phyloP scores from a whole-genome alignment of 2,888 invertebrate genomes.

The Andrena bucephala region DNA sequence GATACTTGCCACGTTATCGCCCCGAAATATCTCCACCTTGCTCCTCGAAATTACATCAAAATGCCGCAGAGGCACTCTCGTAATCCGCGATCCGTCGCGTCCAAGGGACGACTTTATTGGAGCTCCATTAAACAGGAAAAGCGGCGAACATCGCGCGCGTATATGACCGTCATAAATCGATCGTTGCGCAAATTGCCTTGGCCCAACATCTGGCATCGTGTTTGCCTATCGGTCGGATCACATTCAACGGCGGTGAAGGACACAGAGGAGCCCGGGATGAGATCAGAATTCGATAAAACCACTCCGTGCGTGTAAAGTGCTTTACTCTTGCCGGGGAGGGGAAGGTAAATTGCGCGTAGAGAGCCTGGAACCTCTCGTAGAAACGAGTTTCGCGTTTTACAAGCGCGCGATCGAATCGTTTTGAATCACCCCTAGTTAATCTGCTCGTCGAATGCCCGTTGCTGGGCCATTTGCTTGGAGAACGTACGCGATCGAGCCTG shows the following conservation, averaged over 20 bases:
- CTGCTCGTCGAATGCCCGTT: slow-evolving; percentile 52
- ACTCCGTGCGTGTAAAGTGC: slow-evolving; percentile 63
- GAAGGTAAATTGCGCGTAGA: slow-evolving; percentile 52
- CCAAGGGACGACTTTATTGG: slow-evolving; percentile 69
- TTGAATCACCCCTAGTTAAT: slow-evolving; percentile 57
- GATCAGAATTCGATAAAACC: slow-evolving; percentile 75
- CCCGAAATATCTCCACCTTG: slow-evolving; percentile 5
- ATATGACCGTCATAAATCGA: slow-evolving; percentile 73
- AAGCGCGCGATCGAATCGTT: slow-evolving; percentile 66
- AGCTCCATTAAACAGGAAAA: slow-evolving; percentile 65
- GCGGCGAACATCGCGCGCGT: slow-evolving; percentile 48
- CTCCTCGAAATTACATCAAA: slow-evolving; percentile 35
- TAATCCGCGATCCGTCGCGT: slow-evolving; percentile 53
- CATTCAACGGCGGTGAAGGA: slow-evolving; percentile 71
- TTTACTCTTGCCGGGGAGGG: slow-evolving; percentile 38
- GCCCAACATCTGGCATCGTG: slow-evolving; percentile 73
- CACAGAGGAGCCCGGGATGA: slow-evolving; percentile 54
- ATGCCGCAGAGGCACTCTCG: slow-evolving; percentile 18
- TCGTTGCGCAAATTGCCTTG: slow-evolving; percentile 75
- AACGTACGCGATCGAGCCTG: slow-evolving; percentile 43
- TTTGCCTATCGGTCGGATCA: slow-evolving; percentile 78
- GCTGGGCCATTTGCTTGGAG: slow-evolving; percentile 39
- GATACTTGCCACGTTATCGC: slow-evolving; percentile 12
- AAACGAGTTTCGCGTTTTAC: slow-evolving; percentile 65
- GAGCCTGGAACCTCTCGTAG: slow-evolving; percentile 43